Evolutionary conservation across 2,797 vertebrate species (phyloP).

Genomic region (Alauda arvensis): DNA sequence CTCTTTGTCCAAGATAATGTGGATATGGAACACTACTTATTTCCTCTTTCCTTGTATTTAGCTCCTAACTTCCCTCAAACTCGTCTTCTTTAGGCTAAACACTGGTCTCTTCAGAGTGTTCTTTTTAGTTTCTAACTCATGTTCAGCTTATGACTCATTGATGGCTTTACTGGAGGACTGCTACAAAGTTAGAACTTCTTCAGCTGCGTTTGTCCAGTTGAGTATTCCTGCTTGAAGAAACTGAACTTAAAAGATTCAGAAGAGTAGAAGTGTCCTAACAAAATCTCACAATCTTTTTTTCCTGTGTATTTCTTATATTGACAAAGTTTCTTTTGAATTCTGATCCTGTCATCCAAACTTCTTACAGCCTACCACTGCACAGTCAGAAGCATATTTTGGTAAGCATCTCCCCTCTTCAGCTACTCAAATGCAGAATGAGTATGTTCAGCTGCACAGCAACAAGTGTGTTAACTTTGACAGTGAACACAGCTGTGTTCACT

Average conservation of each 20-base stretch:
- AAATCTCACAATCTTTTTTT: background rate
- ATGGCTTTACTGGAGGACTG: background rate
- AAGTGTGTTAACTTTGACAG: background rate
- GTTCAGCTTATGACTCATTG: background rate
- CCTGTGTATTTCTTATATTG: background rate
- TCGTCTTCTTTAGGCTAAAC: background rate
- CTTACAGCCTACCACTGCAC: background rate
- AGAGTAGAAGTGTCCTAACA: background rate
- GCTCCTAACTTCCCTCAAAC: background rate
- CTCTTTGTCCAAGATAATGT: background rate
- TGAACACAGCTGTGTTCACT: background rate
- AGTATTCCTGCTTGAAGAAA: background rate
- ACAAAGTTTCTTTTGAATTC: background rate
- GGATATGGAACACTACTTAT: background rate
- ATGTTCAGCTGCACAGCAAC: background rate
- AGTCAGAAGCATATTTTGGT: background rate
- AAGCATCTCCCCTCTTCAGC: background rate
- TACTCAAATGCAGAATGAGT: background rate
- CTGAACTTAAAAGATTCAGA: background rate
- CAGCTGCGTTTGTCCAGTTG: background rate
- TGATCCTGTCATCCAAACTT: background rate
- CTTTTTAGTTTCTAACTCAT: background rate
- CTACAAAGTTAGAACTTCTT: background rate
- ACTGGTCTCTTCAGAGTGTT: background rate
- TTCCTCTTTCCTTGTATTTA: background rate